These are phyloP conservation scores for Erpetoichthys calabaricus DNA, from an alignment of 2,797 vertebrate species.

Conservation along the genomic window DNA sequence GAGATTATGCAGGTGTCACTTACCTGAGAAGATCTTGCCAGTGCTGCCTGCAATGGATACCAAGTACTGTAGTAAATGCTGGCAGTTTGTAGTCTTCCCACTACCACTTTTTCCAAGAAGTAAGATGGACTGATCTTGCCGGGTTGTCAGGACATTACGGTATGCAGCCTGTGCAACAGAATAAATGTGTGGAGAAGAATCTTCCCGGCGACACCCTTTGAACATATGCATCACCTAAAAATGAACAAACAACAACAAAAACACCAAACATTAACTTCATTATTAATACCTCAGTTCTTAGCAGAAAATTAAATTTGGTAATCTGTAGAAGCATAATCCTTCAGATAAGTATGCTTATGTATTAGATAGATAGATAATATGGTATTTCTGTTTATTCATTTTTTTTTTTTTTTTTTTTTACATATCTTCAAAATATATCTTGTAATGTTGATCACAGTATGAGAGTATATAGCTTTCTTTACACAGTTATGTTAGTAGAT, in stretches of 20 bases:
- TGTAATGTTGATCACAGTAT: too few relatives aligned
- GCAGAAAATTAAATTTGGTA: not conserved
- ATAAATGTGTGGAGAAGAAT: slow-evolving; percentile 83
- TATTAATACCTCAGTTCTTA: not conserved
- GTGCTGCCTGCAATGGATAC: slow-evolving; percentile 78
- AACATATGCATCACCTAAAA: slow-evolving; percentile 98
- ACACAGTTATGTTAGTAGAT: too few relatives aligned
- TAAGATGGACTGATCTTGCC: slow-evolving; percentile 84
- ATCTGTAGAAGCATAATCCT: not conserved
- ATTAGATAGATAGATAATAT: too few relatives aligned
- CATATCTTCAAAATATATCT: too few relatives aligned
- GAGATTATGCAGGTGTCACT: slow-evolving; percentile 18
- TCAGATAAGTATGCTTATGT: not conserved
- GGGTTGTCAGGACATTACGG: slow-evolving; percentile 78
- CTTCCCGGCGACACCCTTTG: slow-evolving; percentile 85
- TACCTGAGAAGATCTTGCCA: slow-evolving; percentile 86
- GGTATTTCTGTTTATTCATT: too few relatives aligned
- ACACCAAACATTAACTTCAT: not conserved
- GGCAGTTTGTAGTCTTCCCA: slow-evolving; percentile 89
- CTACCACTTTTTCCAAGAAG: slow-evolving; percentile 80
- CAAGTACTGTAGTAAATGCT: slow-evolving; percentile 86
- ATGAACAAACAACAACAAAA: not conserved
- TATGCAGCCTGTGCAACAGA: slow-evolving; percentile 82
- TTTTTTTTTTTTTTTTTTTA: too few relatives aligned
- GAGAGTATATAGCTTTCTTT: too few relatives aligned